A percentile compares a stretch with the other conserved stretches of the same genome.
These are phyloP conservation scores for Talpa occidentalis DNA, from an alignment of 2,113 vertebrate genomes.

Conservation along the genomic window DNA sequence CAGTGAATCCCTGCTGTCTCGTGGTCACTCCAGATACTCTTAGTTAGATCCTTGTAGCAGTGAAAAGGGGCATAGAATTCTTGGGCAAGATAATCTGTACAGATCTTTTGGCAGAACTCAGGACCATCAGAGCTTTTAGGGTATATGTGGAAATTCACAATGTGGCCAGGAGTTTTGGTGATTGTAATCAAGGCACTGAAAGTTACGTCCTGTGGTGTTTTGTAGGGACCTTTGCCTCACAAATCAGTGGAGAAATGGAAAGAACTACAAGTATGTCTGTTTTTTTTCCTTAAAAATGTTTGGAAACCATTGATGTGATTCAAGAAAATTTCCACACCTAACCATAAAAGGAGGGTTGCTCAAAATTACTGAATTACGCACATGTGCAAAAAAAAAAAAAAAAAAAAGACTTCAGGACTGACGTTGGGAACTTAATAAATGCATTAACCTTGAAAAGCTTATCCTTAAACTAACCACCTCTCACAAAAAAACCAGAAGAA, in stretches of 20 bases:
- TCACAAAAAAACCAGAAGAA: background rate
- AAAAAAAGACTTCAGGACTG: background rate
- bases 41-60: background rate
- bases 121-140: background rate
- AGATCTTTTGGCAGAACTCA: background rate
- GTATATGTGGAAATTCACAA: background rate
- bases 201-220: background rate
- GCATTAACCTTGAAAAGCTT: slow-evolving; percentile 5
- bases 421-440: background rate
- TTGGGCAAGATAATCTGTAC: background rate
- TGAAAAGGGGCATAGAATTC: background rate
- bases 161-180: background rate
- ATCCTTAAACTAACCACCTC: background rate
- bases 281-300: background rate
- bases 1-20: background rate
- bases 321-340: background rate
- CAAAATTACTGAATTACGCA: background rate
- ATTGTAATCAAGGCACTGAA: too few relatives aligned
- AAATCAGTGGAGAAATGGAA: background rate
- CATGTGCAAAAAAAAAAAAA: background rate
- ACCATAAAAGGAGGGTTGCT: background rate
- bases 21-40: background rate
- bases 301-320: background rate
- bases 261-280: background rate
- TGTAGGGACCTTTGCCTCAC: background rate